A percentile compares a stretch with the other conserved stretches of the same genome.
These are phyloP conservation scores for Nephila pilipes DNA, from an alignment of 1,140 invertebrate genomes.

Conservation along the genomic window DNA sequence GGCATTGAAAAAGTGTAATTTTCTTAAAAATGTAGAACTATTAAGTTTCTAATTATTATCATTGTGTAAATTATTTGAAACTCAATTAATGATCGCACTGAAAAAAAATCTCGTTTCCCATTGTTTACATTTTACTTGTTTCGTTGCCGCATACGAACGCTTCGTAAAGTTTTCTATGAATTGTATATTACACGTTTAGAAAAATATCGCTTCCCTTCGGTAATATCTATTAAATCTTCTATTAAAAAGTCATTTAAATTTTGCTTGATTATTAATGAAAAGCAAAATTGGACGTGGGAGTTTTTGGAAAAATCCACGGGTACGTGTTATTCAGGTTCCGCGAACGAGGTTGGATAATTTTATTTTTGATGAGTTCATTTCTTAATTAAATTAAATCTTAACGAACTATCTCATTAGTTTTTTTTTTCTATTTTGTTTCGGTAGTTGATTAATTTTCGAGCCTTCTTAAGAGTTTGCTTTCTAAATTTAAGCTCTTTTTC, in stretches of 20 bases:
- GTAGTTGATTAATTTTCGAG: neutral
- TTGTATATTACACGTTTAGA: neutral
- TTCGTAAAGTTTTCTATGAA: neutral
- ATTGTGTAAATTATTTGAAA: neutral
- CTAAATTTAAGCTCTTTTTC: neutral
- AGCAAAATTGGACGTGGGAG: neutral
- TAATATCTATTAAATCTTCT: neutral
- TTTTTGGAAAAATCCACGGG: neutral
- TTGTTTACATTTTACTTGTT: neutral
- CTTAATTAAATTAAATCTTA: constrained; percentile 14
- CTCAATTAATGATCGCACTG: neutral
- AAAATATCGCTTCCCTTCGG: neutral
- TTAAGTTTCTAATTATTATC: constrained; percentile 46
- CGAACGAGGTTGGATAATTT: neutral
- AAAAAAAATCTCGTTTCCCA: neutral
- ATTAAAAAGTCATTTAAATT: constrained; percentile 36
- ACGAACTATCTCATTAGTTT: neutral
- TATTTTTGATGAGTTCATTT: constrained; percentile 15
- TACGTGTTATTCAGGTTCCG: neutral
- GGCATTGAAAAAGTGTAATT: neutral
- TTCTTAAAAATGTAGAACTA: neutral
- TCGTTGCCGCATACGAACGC: neutral
- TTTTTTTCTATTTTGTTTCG: neutral
- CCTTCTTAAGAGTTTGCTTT: neutral
- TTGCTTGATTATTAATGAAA: constrained; percentile 15